A percentile compares a stretch with the other conserved stretches of the same genome.
Evolutionary conservation across 2,797 vertebrate genomes (phyloP).

Genomic region (Setipinna tenuifilis): DNA sequence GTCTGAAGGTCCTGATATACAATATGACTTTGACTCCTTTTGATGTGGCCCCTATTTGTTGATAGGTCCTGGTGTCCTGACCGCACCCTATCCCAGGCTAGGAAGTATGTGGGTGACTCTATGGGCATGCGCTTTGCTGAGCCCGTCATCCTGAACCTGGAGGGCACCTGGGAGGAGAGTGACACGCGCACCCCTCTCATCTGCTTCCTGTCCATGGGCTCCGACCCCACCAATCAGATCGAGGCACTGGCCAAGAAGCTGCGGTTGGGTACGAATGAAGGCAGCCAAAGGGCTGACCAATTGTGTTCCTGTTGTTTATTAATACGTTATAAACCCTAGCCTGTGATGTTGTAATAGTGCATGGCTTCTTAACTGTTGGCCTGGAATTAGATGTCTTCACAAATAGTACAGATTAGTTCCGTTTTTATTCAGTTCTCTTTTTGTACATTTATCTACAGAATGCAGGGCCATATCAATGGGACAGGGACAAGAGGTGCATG

Average conservation of each 20-base stretch:
- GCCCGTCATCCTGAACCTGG: conserved; percentile 87
- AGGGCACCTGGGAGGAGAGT: conserved; percentile 93
- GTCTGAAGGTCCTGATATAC: neutral
- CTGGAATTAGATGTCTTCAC: neutral
- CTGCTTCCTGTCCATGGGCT: conserved; percentile 97
- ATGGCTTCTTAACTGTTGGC: neutral
- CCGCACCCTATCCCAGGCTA: conserved; percentile 83
- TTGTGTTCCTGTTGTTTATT: neutral
- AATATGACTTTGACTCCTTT: neutral
- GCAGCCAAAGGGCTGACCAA: too few species aligned
- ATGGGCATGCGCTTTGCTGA: conserved; percentile 90
- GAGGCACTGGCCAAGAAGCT: conserved; percentile 87
- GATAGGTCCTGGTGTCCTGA: conserved; percentile 75
- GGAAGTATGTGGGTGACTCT: conserved; percentile 88
- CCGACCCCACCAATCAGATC: conserved; percentile 93
- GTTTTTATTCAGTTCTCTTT: neutral
- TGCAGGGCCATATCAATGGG: conserved; percentile 92
- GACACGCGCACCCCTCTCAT: conserved; percentile 88
- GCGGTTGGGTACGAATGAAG: conserved; percentile 82
- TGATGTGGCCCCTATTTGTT: neutral
- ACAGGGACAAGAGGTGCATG: conserved; percentile 92
- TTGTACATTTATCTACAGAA: conserved; percentile 66
- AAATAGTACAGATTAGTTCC: conserved; percentile 48
- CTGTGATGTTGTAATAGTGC: neutral
- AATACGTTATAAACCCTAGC: neutral